Conservation (phyloP, 2,113 vertebrate species). For the Podarcis raffonei region DNA sequence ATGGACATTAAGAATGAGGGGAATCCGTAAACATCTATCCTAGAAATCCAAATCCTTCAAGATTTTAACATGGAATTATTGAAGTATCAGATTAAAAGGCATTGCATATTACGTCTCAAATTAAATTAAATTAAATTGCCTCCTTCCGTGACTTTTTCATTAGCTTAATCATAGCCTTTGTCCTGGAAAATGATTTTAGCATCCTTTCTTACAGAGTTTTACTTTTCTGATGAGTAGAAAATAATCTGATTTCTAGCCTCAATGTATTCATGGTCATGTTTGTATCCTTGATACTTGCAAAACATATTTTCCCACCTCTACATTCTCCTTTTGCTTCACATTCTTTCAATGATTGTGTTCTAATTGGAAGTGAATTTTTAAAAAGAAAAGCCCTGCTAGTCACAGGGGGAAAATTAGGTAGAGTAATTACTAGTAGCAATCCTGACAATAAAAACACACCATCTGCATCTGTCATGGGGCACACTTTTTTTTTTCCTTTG, state of each 20-base stretch:
- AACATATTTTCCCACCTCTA: slow-evolving; percentile 21
- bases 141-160: not conserved
- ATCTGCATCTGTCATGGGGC: not conserved
- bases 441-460: slow-evolving; percentile 18
- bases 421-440: slow-evolving; percentile 16
- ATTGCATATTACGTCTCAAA: slow-evolving; percentile 2
- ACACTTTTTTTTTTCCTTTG: not conserved
- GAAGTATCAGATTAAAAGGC: slow-evolving; percentile 3
- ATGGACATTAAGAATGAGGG: not conserved
- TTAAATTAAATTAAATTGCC: not conserved
- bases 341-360: not conserved
- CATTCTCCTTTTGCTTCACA: slow-evolving; percentile 20
- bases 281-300: not conserved
- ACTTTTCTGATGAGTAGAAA: not conserved
- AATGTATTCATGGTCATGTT: slow-evolving; percentile 12
- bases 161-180: slow-evolving; percentile 1
- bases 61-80: not conserved
- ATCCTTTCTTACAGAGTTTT: not conserved
- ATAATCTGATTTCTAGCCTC: slow-evolving; percentile 1
- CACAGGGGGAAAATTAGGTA: slow-evolving; percentile 18
- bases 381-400: not conserved
- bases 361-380: slow-evolving; percentile 8
- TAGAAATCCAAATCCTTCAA: not conserved
- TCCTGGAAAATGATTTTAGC: not conserved
- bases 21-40: not conserved